Conservation (phyloP, 2,888 invertebrate species). For the Escarpia spicata region DNA sequence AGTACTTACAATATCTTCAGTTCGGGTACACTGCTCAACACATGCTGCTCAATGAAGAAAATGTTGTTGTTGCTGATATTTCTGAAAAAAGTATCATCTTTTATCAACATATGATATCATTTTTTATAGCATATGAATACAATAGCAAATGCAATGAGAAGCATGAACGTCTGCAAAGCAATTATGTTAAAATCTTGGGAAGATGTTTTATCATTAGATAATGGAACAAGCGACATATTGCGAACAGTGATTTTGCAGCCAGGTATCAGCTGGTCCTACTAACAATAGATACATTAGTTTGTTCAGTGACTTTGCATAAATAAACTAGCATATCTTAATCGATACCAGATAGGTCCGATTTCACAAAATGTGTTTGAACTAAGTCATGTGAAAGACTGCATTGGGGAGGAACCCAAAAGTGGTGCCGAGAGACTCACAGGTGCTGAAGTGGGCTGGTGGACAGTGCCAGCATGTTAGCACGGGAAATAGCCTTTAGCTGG, state of each 20-base stretch:
- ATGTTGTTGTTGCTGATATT: slow-evolving; percentile 29
- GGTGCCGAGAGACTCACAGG: not conserved
- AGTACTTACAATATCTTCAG: slow-evolving; percentile 23
- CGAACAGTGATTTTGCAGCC: too few species aligned
- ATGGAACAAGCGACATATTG: not conserved
- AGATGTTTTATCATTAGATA: not conserved
- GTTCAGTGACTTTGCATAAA: too few species aligned
- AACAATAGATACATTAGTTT: too few species aligned
- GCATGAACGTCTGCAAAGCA: too few species aligned
- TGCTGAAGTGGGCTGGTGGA: slow-evolving; percentile 25
- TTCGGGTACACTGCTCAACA: not conserved
- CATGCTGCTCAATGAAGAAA: slow-evolving; percentile 22
- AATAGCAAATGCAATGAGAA: too few species aligned
- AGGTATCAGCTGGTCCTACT: too few species aligned
- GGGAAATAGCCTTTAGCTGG: slow-evolving; percentile 18
- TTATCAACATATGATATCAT: not conserved
- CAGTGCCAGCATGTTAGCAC: slow-evolving; percentile 23
- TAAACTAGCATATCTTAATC: too few species aligned
- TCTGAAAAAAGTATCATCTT: slow-evolving; percentile 20
- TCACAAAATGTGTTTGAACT: too few species aligned
- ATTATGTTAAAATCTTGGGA: not conserved
- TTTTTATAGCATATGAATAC: not conserved
- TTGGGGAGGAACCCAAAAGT: too few species aligned
- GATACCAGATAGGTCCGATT: too few species aligned
- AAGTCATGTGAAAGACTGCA: too few species aligned